Percentiles rank a stretch among this genome's conserved stretches.
phyloP scores from a whole-genome alignment of 2,888 invertebrate species.

The Tigriopus californicus region DNA sequence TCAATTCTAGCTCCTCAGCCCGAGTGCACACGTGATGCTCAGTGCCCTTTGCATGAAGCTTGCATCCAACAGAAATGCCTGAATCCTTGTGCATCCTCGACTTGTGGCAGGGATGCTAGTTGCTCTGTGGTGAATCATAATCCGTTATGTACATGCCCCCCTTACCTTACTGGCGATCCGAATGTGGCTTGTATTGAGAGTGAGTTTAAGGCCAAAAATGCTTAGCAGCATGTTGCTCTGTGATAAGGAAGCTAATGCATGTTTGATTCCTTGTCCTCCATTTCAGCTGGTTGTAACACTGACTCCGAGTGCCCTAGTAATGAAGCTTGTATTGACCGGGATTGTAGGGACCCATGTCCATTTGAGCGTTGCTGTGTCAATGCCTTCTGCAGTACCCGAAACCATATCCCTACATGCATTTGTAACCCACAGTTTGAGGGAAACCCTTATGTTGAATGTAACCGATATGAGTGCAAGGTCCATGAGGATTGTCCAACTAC shows the following conservation, averaged over 20 bases:
- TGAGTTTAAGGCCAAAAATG: neutral
- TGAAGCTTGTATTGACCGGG: slow-evolving; percentile 59
- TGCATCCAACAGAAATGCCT: slow-evolving; percentile 56
- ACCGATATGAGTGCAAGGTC: slow-evolving; percentile 50
- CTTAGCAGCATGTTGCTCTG: too few species aligned
- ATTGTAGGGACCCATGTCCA: slow-evolving; percentile 58
- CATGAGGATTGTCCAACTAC: slow-evolving; percentile 59
- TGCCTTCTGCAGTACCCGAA: slow-evolving; percentile 56
- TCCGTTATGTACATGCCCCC: slow-evolving; percentile 50
- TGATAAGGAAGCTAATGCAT: neutral
- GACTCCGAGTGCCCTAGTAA: slow-evolving; percentile 64
- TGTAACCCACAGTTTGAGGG: slow-evolving; percentile 56
- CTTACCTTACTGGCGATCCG: slow-evolving; percentile 63
- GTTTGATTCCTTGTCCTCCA: slow-evolving; percentile 18
- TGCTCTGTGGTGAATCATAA: slow-evolving; percentile 68
- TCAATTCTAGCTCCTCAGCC: too few species aligned
- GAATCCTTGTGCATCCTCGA: slow-evolving; percentile 44
- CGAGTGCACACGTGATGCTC: slow-evolving; percentile 21
- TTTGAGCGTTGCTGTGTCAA: slow-evolving; percentile 59
- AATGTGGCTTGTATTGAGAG: slow-evolving; percentile 7
- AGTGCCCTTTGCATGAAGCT: slow-evolving; percentile 35
- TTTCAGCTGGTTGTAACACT: slow-evolving; percentile 57
- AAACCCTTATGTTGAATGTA: slow-evolving; percentile 56
- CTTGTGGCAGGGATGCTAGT: slow-evolving; percentile 57
- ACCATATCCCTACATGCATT: slow-evolving; percentile 57